These are phyloP conservation scores for Thecophora atra DNA, from an alignment of 2,888 invertebrate genomes.

Conservation along the genomic window DNA sequence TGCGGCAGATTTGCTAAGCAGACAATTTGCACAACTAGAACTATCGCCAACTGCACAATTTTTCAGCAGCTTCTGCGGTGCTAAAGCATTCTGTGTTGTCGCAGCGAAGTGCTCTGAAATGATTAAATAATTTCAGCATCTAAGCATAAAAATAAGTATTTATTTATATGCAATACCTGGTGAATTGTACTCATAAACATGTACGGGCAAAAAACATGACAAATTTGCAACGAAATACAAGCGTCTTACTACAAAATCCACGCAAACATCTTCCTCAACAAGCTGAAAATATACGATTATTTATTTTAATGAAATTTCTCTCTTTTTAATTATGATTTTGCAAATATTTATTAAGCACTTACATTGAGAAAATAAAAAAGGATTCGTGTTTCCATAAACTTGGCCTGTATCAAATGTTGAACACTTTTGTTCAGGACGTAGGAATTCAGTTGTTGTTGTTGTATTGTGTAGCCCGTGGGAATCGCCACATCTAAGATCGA, in stretches of 20 bases:
- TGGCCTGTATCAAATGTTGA: slow-evolving; percentile 81
- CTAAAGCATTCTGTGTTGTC: slow-evolving; percentile 83
- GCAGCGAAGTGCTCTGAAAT: slow-evolving; percentile 84
- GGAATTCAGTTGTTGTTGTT: slow-evolving; percentile 84
- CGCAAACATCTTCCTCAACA: slow-evolving; percentile 82
- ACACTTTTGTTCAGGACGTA: slow-evolving; percentile 80
- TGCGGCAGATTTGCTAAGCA: slow-evolving; percentile 72
- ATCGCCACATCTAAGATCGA: slow-evolving; percentile 83
- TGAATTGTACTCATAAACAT: slow-evolving; percentile 92
- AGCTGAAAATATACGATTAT: slow-evolving; percentile 68
- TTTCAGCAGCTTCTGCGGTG: slow-evolving; percentile 78
- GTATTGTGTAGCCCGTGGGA: slow-evolving; percentile 87
- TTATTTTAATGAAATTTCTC: too few relatives aligned
- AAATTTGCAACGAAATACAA: slow-evolving; percentile 95
- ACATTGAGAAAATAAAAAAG: slow-evolving; percentile 91
- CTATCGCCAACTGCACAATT: slow-evolving; percentile 92
- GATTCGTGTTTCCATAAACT: slow-evolving; percentile 80
- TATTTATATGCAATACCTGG: too few relatives aligned
- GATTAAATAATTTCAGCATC: background rate
- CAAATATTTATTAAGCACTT: slow-evolving; percentile 63
- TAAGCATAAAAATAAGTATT: too few relatives aligned
- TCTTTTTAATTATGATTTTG: too few relatives aligned
- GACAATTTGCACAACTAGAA: slow-evolving; percentile 89
- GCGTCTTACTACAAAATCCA: slow-evolving; percentile 87
- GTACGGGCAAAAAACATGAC: slow-evolving; percentile 85